Percentiles rank a stretch among this genome's conserved stretches.
Conservation (phyloP, 1,140 invertebrate genomes). For the Akabosia matsudoensis region DNA sequence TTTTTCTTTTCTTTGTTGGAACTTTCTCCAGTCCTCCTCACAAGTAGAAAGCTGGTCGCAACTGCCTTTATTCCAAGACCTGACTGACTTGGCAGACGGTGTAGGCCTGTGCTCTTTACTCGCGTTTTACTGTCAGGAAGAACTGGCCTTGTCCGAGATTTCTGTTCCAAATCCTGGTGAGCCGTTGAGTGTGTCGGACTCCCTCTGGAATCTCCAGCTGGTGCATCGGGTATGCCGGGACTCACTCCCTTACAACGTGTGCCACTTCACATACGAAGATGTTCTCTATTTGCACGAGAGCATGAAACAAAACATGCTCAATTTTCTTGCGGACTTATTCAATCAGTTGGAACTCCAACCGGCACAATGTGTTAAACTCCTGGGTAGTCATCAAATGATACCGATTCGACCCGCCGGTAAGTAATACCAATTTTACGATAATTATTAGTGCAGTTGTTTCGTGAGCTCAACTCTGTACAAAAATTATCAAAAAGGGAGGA, state of each 20-base stretch:
- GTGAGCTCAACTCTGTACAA: not conserved
- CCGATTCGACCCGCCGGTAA: slow-evolving; percentile 18
- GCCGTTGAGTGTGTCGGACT: slow-evolving; percentile 68
- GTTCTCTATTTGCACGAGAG: slow-evolving; percentile 92
- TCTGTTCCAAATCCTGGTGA: slow-evolving; percentile 64
- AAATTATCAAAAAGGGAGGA: not conserved
- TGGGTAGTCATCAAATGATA: slow-evolving; percentile 53
- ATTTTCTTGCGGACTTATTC: slow-evolving; percentile 92
- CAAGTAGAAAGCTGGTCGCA: slow-evolving; percentile 46
- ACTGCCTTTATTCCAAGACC: slow-evolving; percentile 43
- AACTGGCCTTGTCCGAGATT: slow-evolving; percentile 71
- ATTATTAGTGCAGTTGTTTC: too few relatives aligned
- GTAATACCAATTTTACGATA: too few relatives aligned
- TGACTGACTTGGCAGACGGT: slow-evolving; percentile 52
- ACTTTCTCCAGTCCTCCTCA: slow-evolving; percentile 28
- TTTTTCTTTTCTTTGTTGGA: not conserved
- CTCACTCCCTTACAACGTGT: slow-evolving; percentile 80
- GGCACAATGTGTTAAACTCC: slow-evolving; percentile 78
- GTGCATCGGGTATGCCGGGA: slow-evolving; percentile 81
- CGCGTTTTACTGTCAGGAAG: slow-evolving; percentile 89
- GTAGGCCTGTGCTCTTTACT: slow-evolving; percentile 82
- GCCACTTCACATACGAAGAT: slow-evolving; percentile 94
- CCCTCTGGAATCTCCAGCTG: slow-evolving; percentile 84
- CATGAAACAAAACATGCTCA: slow-evolving; percentile 88
- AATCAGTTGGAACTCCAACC: slow-evolving; percentile 91